Evolutionary conservation across 2,797 vertebrate species (phyloP).

Genomic region (Atherinosoma microstoma): DNA sequence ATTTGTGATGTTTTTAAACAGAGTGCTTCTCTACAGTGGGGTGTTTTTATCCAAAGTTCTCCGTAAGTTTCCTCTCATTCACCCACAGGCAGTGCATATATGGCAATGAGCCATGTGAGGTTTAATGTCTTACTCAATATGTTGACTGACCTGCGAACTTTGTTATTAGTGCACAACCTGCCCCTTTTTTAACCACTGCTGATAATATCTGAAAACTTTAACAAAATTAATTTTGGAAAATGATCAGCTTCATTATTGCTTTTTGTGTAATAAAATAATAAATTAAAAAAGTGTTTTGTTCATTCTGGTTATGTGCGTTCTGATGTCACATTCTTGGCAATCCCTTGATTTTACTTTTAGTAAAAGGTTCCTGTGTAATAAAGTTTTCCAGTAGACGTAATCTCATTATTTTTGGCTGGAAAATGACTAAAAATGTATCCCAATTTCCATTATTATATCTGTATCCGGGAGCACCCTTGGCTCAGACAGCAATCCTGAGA

Average conservation of each 20-base stretch:
- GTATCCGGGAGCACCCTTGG: slow-evolving; percentile 69
- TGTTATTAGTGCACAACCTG: slow-evolving; percentile 12
- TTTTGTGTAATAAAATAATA: not conserved
- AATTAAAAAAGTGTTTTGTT: not conserved
- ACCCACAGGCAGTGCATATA: slow-evolving; percentile 1
- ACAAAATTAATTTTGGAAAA: slow-evolving; percentile 7
- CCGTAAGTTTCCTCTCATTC: slow-evolving; percentile 8
- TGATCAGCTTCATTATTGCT: not conserved
- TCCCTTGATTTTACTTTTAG: slow-evolving; percentile 12
- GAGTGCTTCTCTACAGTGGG: slow-evolving; percentile 1
- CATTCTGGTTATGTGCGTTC: not conserved
- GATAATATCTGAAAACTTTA: slow-evolving; percentile 11
- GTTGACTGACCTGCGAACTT: slow-evolving; percentile 8
- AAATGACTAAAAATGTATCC: slow-evolving; percentile 14
- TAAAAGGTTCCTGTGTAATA: slow-evolving; percentile 2
- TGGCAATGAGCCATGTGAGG: slow-evolving; percentile 12
- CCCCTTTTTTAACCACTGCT: not conserved
- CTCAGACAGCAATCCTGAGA: slow-evolving; percentile 79
- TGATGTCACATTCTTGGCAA: not conserved
- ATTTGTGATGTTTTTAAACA: slow-evolving; percentile 19
- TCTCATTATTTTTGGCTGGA: slow-evolving; percentile 10
- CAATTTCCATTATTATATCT: slow-evolving; percentile 46
- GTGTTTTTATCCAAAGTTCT: slow-evolving; percentile 17
- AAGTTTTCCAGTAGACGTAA: slow-evolving; percentile 1
- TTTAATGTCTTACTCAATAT: slow-evolving; percentile 8